phyloP scores from a whole-genome alignment of 2,888 invertebrate genomes.

The Cyrtodaria siliqua region DNA sequence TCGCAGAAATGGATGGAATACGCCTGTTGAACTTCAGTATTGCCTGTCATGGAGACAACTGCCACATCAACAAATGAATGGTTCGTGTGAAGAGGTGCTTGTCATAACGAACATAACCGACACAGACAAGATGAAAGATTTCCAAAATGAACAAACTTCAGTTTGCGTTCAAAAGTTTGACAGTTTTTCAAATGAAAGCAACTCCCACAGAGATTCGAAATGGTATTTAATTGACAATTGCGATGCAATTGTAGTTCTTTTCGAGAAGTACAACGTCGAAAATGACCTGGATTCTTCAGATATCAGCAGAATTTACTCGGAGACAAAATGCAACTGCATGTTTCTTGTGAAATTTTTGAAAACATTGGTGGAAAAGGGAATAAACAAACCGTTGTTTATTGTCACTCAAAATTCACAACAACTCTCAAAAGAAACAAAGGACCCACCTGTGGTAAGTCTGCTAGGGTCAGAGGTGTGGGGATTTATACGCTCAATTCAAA shows the following conservation, averaged over 20 bases:
- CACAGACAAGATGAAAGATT: neutral
- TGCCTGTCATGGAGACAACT: neutral
- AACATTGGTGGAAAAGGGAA: neutral
- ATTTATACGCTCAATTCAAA: constrained; percentile 40
- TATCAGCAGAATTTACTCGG: too few relatives aligned
- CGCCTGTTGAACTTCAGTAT: neutral
- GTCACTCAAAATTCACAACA: constrained; percentile 44
- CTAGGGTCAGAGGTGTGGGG: constrained; percentile 64
- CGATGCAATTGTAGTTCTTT: neutral
- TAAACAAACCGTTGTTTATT: constrained; percentile 9
- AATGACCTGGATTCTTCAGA: neutral
- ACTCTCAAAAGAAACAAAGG: neutral
- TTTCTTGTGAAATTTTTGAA: neutral
- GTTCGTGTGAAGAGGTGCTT: neutral
- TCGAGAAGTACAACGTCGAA: neutral
- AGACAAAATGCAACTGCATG: neutral
- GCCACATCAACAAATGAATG: neutral
- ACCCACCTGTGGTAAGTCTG: constrained; percentile 1
- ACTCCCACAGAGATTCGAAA: too few relatives aligned
- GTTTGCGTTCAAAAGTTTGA: too few relatives aligned
- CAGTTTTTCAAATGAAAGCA: too few relatives aligned
- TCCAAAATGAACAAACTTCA: neutral
- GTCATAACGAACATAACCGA: neutral
- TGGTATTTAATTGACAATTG: neutral
- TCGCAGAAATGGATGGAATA: neutral